phyloP scores from a whole-genome alignment of 2,113 vertebrate species.

The Herpetotheres cachinnans region DNA sequence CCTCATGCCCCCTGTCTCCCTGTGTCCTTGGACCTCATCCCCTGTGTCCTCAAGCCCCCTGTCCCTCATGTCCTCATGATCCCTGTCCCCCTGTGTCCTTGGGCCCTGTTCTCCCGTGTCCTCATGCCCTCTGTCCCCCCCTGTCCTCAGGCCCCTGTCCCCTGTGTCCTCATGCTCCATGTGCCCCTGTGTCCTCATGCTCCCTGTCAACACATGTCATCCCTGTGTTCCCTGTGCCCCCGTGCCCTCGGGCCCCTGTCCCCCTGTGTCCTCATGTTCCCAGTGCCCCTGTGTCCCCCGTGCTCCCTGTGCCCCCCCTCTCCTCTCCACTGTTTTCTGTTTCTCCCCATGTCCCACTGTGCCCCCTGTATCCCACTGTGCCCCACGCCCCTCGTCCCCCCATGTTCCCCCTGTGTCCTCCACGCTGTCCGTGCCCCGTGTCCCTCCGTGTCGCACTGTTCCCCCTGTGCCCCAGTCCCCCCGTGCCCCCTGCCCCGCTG shows the following conservation, averaged over 20 bases:
- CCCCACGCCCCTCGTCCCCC: background rate
- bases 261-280: too few relatives aligned
- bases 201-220: background rate
- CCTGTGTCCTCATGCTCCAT: background rate
- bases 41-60: too few relatives aligned
- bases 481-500: background rate
- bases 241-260: background rate
- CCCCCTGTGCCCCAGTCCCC: background rate
- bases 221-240: too few relatives aligned
- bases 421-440: background rate
- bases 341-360: background rate
- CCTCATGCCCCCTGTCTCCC: background rate
- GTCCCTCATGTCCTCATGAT: too few relatives aligned
- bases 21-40: too few relatives aligned
- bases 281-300: background rate
- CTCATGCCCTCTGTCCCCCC: too few relatives aligned
- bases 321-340: too few relatives aligned
- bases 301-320: too few relatives aligned
- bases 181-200: background rate
- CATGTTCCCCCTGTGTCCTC: too few relatives aligned
- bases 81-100: background rate
- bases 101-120: background rate
- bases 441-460: too few relatives aligned
- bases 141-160: rapidly evolving
- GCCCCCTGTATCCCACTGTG: too few relatives aligned